Evolutionary conservation across 2,113 vertebrate genomes (phyloP).

Genomic region (Oceanodroma tethys): DNA sequence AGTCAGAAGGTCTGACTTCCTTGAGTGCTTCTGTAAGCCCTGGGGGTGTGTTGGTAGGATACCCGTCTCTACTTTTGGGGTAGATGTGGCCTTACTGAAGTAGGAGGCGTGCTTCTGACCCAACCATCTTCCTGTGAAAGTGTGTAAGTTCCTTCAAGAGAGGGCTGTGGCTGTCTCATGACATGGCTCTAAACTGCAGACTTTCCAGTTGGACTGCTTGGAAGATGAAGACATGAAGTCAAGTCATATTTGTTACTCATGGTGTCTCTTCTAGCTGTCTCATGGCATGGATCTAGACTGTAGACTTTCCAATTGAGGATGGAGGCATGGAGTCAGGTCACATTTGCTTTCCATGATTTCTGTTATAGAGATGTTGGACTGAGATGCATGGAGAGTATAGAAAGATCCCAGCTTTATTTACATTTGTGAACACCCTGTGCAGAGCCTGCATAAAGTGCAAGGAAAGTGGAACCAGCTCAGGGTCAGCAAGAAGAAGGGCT

Average conservation of each 20-base stretch:
- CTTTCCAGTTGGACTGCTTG: background rate
- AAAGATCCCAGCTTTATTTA: background rate
- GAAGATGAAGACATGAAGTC: background rate
- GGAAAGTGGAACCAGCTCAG: background rate
- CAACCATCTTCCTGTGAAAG: background rate
- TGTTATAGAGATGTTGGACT: background rate
- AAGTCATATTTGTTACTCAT: background rate
- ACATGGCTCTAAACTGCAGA: background rate
- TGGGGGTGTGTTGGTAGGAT: background rate
- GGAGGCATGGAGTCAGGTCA: background rate
- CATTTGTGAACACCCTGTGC: rapidly evolving
- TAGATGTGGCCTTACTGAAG: background rate
- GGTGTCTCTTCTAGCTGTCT: background rate
- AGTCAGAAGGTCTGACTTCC: background rate
- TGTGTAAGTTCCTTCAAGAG: background rate
- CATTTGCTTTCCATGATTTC: background rate
- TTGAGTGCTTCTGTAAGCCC: background rate
- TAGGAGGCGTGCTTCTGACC: background rate
- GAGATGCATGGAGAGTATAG: background rate
- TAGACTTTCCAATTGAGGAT: background rate
- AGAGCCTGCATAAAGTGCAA: background rate
- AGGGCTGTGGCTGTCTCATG: background rate
- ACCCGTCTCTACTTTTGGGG: background rate
- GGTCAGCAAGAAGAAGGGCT: background rate
- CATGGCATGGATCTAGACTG: background rate